Evolutionary conservation across 2,888 invertebrate species (phyloP), one percentile per base, ranked within the genome.

Genomic region (Lasius fuliginosus): DNA sequence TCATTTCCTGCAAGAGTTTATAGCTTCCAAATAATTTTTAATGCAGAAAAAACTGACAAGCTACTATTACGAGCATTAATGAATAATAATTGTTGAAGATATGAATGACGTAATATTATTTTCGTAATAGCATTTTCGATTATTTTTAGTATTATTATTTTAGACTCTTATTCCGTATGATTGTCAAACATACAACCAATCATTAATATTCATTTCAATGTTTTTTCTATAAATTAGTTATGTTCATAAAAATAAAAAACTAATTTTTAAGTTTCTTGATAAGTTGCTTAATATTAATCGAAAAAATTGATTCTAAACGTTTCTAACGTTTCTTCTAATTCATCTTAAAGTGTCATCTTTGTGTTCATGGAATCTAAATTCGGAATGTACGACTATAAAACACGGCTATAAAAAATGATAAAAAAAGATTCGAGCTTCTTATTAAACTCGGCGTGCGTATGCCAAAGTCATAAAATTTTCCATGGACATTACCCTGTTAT

Each of bases 401-500:
- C 68, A 68, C 46, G 58, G 60, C 58, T 49, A 49, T 49, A 49
- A 49, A 49, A 49, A n/a, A 15, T 23, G 33, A 33, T 58, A 18
- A 58, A 79, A 60, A 4, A 36, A 58, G 36, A 60, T 18, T 8
- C 11, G 18, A 18, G n/a, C 18, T 49, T 49, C 49, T 49, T n/a
- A n/a, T 49, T 49, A 23, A 62, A 68, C 30, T 46, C 12, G 36
- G 33, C 56, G n/a, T 46, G 58, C 65, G 64, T 27, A 30, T 36
- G 1, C 46, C 12, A 18, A 46, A 27, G 27, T 46, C 75, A n/a
- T 85, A 73, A 74, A 79, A 40, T 71, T 65, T 62, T 53, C 36
- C 46, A 42, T 53, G 60, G 74, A 56, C 64, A 62, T 84, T 82
- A 82, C 33, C 49, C 42, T 42, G 83, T 58, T 76, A 75, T 64